Evolutionary conservation across 2,113 vertebrate genomes (phyloP), one percentile per base, ranked within the genome.

Genomic region (Gymnogyps californianus): DNA sequence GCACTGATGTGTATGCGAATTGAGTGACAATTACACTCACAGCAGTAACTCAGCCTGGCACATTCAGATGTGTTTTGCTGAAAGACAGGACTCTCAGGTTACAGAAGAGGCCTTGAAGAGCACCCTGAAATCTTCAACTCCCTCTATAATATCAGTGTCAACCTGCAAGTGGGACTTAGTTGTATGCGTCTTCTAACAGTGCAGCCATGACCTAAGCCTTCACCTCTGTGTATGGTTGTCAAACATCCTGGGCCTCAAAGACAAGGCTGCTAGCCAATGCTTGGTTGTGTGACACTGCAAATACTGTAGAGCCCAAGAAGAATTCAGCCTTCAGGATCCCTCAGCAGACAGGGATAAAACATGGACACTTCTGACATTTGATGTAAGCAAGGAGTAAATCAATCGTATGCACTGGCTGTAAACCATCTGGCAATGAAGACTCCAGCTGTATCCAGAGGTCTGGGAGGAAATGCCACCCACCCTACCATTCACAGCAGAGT

Each of bases 11-110:
- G 29, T 46, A 74, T 83, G 80, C 1, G 26, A 96, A 89, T 46
- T 47, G 65, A 77, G 75, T 3, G 16, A 61, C 89, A 96, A 91
- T 91, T 91, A 89, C 10, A 66, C n/a, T 40, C 67, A 47, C 55
- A 95, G 94, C 75, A 91, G 93, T 91, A 95, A 89, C 49, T 97
- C 92, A 95, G 81, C 44, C 87, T 78, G 59, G 78, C 77, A 89
- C 57, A n/a, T 61, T 92, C 88, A 93, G 66, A 89, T 49, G 34
- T 2, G 4, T 84, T 96, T 67, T 91, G 77, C 83, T 93, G 71
- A 90, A 93, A 86, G 61, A 88, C 7, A 25, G 61, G 38, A 87
- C 85, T 69, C 57, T 59, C 2, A 2, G 51, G 40, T 87, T 95
- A 87, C 59, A 85, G 42, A 81, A 83, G 51, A 78, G 28, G n/a